phyloP scores from a whole-genome alignment of 2,113 vertebrate genomes.

The Malurus elegans region DNA sequence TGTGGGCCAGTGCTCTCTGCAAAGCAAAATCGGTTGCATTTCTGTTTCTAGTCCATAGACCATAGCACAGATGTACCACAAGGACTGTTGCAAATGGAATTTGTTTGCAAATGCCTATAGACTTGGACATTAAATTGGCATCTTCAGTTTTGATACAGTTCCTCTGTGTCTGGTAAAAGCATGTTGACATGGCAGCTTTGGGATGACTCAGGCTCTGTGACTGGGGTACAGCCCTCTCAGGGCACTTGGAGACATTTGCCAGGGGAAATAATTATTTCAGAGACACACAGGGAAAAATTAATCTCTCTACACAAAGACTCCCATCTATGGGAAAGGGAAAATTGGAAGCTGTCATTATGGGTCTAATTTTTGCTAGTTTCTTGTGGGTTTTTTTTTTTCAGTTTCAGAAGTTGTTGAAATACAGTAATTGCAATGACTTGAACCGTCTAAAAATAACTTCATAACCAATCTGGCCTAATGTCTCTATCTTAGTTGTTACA shows the following conservation, averaged over 20 bases:
- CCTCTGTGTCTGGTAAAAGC: not conserved
- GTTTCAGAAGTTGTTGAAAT: not conserved
- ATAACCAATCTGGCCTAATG: not conserved
- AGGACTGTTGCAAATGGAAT: not conserved
- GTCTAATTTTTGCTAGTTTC: not conserved
- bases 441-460: not conserved
- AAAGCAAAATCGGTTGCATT: not conserved
- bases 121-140: not conserved
- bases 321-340: not conserved
- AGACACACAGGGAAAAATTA: not conserved
- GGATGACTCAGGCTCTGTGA: not conserved
- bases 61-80: not conserved
- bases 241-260: not conserved
- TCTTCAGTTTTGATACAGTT: not conserved
- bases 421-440: not conserved
- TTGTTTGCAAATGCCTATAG: not conserved
- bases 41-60: not conserved
- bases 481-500: not conserved
- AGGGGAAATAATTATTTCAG: not conserved
- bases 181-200: not conserved
- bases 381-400: not conserved
- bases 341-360: not conserved
- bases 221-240: not conserved
- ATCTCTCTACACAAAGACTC: not conserved
- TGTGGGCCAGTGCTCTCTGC: not conserved